Base-by-base conservation (phyloP, 2,113 vertebrate species). In the Lethenteron reissneri region DNA sequence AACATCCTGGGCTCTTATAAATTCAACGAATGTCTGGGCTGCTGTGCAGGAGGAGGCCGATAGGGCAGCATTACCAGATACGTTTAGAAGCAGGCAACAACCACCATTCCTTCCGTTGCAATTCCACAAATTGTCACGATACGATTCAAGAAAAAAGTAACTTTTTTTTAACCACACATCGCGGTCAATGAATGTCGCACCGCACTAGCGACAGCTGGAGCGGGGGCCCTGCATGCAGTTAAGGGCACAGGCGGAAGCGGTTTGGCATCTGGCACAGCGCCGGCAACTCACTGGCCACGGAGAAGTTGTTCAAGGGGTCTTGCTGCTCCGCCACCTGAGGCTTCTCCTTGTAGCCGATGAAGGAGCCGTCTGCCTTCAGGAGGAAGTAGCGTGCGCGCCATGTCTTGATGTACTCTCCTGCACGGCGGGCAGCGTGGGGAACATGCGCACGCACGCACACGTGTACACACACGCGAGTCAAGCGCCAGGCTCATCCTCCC, bases 321-420 rank as follows among this genome's bases (percentile, higher is more conserved):
- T 84, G 75, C 77, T 85, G 85, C 71, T 95, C 90, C 0, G 88
- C 81, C 2, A 82, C 80, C 74, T 94, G 90, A 0, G 89, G 91
- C 71, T 89, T 86, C 76, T 95, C 91, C 77, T 91, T 95, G 77
- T 95, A 92, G 57, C 90, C 91, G 1, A 95, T 90, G 80, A 95
- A 95, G 70, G 90, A 92, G 56, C 90, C 91, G 2, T 92, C 88
- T 0, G 87, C 91, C 76, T 95, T 95, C 72, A 95, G 77, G 71
- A 95, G 87, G 79, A 95, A 95, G 76, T 92, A 95, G 1, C 91
- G 82, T 13, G 91, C 89, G 10, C 90, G 80, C 91, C 91, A 92
- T 0, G 91, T 95, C 78, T 92, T 95, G 75, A 95, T 95, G 78
- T 95, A 95, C 78, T 95, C 91, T 74, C 91, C 91, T 92, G 76